Conservation (phyloP, 2,888 invertebrate species). For the Pollenia griseotomentosa region DNA sequence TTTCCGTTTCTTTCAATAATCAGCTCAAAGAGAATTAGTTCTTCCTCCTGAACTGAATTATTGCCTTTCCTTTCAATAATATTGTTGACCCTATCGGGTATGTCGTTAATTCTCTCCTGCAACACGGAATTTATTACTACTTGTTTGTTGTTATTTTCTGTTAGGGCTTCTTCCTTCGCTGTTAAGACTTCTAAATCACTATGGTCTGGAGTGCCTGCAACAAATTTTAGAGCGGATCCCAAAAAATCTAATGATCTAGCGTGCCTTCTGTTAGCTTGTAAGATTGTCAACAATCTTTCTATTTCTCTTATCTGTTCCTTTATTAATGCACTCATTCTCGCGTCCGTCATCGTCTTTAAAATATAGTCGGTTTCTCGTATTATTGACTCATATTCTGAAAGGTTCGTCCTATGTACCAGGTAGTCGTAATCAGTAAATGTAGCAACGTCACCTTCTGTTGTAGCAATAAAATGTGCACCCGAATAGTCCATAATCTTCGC, state of each 20-base stretch:
- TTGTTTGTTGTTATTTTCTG: not conserved
- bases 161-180: not conserved
- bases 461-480: not conserved
- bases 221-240: not conserved
- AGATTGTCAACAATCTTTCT: not conserved
- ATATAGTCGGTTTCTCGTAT: not conserved
- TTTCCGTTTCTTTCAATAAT: not conserved
- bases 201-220: not conserved
- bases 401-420: not conserved
- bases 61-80: no score
- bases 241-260: no score
- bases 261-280: not conserved
- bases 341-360: not conserved
- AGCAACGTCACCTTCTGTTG: no score
- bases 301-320: slow-evolving; percentile 4
- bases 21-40: not conserved
- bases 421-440: not conserved
- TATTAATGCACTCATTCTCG: not conserved
- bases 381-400: no score
- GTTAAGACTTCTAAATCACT: not conserved
- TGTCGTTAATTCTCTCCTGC: slow-evolving; percentile 1
- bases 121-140: not conserved
- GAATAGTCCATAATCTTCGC: not conserved
- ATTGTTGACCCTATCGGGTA: not conserved
- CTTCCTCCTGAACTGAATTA: not conserved